Evolutionary conservation across 2,797 vertebrate species (phyloP).

Genomic region (Macroramphosus scolopax): DNA sequence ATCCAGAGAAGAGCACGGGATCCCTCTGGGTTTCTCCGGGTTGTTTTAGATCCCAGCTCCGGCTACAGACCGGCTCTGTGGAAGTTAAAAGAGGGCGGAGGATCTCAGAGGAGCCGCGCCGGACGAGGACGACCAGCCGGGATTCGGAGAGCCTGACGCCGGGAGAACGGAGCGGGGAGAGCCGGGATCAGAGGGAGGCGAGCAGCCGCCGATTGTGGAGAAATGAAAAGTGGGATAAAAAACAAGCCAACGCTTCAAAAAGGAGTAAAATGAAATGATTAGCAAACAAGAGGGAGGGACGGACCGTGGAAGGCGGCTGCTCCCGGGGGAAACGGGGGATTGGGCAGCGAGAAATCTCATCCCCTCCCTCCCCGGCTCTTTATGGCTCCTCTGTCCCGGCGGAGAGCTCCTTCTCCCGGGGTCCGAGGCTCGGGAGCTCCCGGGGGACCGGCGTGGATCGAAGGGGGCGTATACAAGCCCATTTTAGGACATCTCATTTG

Average conservation of each 20-base stretch:
- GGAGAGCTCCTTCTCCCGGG: conserved; percentile 81
- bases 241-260: conserved; percentile 80
- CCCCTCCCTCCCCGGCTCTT: conserved; percentile 78
- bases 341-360: conserved; percentile 76
- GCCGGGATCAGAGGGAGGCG: conserved; percentile 75
- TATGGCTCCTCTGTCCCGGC: conserved; percentile 77
- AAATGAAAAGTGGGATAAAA: conserved; percentile 82
- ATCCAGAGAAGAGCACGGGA: conserved; percentile 76
- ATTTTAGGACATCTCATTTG: conserved; percentile 65
- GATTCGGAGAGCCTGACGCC: conserved; percentile 69
- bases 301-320: conserved; percentile 70
- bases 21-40: conserved; percentile 76
- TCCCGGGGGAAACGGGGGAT: conserved; percentile 79
- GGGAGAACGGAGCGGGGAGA: conserved; percentile 68
- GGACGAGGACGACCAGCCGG: conserved; percentile 51
- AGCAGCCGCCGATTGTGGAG: conserved; percentile 68
- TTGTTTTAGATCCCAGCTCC: conserved; percentile 76
- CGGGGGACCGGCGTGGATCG: conserved; percentile 64
- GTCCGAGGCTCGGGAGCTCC: conserved; percentile 67
- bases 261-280: conserved; percentile 84
- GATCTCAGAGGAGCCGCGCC: conserved; percentile 68
- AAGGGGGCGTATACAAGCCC: conserved; percentile 64
- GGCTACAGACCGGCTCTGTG: conserved; percentile 64
- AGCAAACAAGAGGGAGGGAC: conserved; percentile 81
- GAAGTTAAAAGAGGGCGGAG: conserved; percentile 73